Evolutionary conservation across 2,888 invertebrate genomes (phyloP).

Genomic region (Pyrocoelia pectoralis): DNA sequence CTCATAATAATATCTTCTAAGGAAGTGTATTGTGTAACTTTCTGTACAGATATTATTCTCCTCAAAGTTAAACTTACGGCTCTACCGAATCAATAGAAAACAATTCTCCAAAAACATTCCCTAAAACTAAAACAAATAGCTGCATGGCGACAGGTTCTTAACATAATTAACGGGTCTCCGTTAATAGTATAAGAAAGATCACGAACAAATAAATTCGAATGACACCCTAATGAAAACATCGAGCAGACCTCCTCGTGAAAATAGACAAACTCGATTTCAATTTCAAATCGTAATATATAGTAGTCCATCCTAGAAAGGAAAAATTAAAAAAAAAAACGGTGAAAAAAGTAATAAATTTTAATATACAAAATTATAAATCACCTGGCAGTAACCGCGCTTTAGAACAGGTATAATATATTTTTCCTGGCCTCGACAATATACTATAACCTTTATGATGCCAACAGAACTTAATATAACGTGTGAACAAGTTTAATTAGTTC

Average conservation of each 20-base stretch:
- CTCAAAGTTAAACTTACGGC: too few relatives aligned
- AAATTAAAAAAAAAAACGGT: too few relatives aligned
- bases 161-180: conserved; percentile 52
- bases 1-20: conserved; percentile 36
- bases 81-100: not conserved
- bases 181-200: conserved; percentile 49
- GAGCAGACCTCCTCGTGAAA: conserved; percentile 8
- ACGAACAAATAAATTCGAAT: conserved; percentile 36
- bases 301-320: too few relatives aligned
- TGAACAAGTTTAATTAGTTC: conserved; percentile 43
- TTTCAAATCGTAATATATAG: not conserved
- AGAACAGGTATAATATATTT: conserved; percentile 35
- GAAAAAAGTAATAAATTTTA: conserved; percentile 4
- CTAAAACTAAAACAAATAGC: conserved; percentile 44
- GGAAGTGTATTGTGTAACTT: conserved; percentile 41
- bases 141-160: conserved; percentile 40
- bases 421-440: conserved; percentile 35
- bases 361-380: conserved; percentile 25
- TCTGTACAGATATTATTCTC: conserved; percentile 12
- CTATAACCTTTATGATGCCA: conserved; percentile 34
- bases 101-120: conserved; percentile 28
- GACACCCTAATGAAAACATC: conserved; percentile 31
- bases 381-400: conserved; percentile 27
- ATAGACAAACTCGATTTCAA: not conserved
- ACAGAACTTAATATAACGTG: conserved; percentile 41